A percentile compares a stretch with the other conserved stretches of the same genome.
These are phyloP conservation scores for Chloebia gouldiae DNA, from an alignment of 2,113 vertebrate species.

Conservation along the genomic window DNA sequence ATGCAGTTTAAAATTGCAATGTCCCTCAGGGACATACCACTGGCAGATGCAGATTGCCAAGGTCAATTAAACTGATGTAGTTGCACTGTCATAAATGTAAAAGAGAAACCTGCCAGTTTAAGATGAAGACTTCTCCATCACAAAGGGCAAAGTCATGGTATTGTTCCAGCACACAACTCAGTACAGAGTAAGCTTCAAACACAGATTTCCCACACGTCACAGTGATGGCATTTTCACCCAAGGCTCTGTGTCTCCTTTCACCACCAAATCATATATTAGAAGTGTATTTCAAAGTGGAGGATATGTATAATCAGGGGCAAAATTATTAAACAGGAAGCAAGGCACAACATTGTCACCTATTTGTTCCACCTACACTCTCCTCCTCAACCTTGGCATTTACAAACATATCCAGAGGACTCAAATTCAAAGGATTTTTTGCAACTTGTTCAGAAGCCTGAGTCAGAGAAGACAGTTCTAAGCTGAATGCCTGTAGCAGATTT, in stretches of 20 bases:
- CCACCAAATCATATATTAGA: neutral
- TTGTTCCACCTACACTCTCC: neutral
- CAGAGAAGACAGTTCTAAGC: neutral
- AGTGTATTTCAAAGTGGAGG: neutral
- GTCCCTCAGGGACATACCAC: slow-evolving; percentile 59
- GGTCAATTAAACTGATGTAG: slow-evolving; percentile 79
- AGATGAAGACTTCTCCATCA: slow-evolving; percentile 57
- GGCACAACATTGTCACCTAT: neutral
- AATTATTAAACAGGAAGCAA: neutral
- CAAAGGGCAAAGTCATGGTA: neutral
- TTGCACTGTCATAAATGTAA: slow-evolving; percentile 63
- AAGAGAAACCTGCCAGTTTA: slow-evolving; percentile 62
- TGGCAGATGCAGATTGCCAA: slow-evolving; percentile 74
- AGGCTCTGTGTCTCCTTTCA: neutral
- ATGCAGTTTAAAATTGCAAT: slow-evolving; percentile 41
- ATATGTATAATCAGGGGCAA: neutral
- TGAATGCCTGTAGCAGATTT: neutral
- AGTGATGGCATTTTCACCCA: neutral
- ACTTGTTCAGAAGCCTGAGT: neutral
- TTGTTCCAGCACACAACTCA: fast-evolving
- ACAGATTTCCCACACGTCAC: neutral
- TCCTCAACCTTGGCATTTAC: neutral
- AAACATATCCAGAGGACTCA: neutral
- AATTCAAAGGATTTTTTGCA: neutral
- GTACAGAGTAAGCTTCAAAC: neutral